Base-by-base conservation (phyloP, 2,113 vertebrate genomes). In the Lonchura striata region DNA sequence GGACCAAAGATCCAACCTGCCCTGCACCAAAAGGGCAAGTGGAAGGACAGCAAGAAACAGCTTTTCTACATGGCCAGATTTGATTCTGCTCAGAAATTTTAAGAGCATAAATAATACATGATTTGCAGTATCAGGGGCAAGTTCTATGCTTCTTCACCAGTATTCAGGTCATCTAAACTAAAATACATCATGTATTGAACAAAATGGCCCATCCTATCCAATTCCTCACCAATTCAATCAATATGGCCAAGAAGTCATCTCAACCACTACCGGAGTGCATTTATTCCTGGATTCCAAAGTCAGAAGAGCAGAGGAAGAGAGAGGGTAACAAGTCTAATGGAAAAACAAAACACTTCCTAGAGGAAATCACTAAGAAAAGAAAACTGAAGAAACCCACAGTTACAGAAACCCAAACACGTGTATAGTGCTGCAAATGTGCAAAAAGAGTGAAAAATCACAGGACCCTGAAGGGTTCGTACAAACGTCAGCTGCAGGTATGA, bases 161-260 rank as follows among this genome's bases (percentile, higher is more conserved):
- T 33, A n/a, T 33, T 64, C 44, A 52, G 39, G 57, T 49, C 63
- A 80, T 33, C 72, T 60, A 49, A 50, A 81, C 50, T 74, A 13
- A 52, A 81, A 78, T 77, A 54, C 18, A 35, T 39, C 37, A 60
- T 3, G 9, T 20, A 57, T 30, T 53, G 54, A 90, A 79, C 14
- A 53, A 60, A 94, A 64, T 0, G 0, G 31, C 24, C 42, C 30
- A 12, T 65, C 66, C 53, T 8, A 61, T 46, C 25, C 63, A 65
- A 4, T 24, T 69, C 54, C 54, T 93, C 68, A 54, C 9, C 59
- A 46, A 9, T 47, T 70, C 59, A 70, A 59, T 28, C 41, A 66
- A 18, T 31, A 49, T 0, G 1, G 53, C 41, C 20, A 85, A 75
- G 56, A 68, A 21, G 10, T n/a, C 49, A 44, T 31, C 0, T 0